Evolutionary conservation across 2,888 invertebrate species (phyloP).

Genomic region (Apodemia mormo): DNA sequence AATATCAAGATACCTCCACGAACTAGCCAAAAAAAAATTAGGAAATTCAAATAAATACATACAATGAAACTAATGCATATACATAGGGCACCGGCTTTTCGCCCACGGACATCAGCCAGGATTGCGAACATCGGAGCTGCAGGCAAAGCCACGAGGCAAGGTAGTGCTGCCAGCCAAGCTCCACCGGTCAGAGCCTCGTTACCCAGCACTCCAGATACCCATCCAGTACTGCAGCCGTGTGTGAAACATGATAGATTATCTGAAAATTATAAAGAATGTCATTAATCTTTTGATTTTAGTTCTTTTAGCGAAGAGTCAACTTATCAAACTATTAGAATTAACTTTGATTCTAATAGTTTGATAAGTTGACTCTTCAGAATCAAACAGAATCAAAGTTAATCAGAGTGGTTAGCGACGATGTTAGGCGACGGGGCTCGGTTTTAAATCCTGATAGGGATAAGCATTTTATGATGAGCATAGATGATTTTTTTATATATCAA

Average conservation of each 20-base stretch:
- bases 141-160: slow-evolving; percentile 68
- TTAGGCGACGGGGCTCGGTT: too few relatives aligned
- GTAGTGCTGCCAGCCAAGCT: slow-evolving; percentile 72
- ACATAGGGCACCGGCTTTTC: slow-evolving; percentile 67
- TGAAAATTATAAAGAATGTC: slow-evolving; percentile 39
- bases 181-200: slow-evolving; percentile 69
- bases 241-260: slow-evolving; percentile 75
- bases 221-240: slow-evolving; percentile 74
- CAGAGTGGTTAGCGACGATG: too few relatives aligned
- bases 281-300: too few relatives aligned
- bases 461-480: too few relatives aligned
- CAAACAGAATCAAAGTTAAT: too few relatives aligned
- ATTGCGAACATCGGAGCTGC: slow-evolving; percentile 74
- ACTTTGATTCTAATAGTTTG: too few relatives aligned
- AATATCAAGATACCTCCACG: too few relatives aligned
- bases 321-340: too few relatives aligned
- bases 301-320: too few relatives aligned
- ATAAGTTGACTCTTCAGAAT: too few relatives aligned
- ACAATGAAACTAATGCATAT: slow-evolving; percentile 69
- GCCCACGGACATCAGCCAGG: slow-evolving; percentile 65
- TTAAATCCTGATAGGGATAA: too few relatives aligned
- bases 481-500: too few relatives aligned
- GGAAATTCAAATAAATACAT: slow-evolving; percentile 40
- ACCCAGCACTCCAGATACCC: slow-evolving; percentile 74
- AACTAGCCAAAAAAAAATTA: neutral